A percentile compares a stretch with the other conserved stretches of the same genome.
Evolutionary conservation across 2,797 vertebrate genomes (phyloP).

Genomic region (Hippoglossus hippoglossus): DNA sequence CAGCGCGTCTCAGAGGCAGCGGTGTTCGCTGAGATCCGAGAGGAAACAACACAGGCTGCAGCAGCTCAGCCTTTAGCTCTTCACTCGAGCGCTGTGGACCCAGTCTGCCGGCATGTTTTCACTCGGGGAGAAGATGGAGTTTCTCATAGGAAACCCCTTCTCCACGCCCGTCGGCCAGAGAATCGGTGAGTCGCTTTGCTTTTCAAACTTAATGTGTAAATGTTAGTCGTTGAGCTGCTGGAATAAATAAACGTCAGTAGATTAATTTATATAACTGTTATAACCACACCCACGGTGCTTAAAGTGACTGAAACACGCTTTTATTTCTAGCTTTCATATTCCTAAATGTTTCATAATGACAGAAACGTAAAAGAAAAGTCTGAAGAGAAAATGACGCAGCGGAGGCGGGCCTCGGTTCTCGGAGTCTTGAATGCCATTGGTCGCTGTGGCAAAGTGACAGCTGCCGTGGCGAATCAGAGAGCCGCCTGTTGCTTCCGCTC

Average conservation of each 20-base stretch:
- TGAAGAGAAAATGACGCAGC: slow-evolving; percentile 22
- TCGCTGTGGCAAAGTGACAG: slow-evolving; percentile 21
- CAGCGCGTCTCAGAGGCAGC: slow-evolving; percentile 34
- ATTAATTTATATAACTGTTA: neutral
- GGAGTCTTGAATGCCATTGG: slow-evolving; percentile 50
- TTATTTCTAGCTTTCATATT: fast-evolving
- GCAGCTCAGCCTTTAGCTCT: neutral
- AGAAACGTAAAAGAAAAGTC: slow-evolving; percentile 23
- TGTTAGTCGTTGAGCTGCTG: neutral
- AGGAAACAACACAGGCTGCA: slow-evolving; percentile 23
- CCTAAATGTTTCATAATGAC: neutral
- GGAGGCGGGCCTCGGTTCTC: slow-evolving; percentile 15
- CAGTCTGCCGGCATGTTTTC: slow-evolving; percentile 64
- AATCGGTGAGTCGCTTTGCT: slow-evolving; percentile 78
- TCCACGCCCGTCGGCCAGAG: slow-evolving; percentile 85
- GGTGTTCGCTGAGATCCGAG: slow-evolving; percentile 18
- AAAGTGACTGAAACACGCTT: neutral
- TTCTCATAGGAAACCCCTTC: slow-evolving; percentile 81
- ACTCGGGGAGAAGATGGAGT: slow-evolving; percentile 80
- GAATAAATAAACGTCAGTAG: neutral
- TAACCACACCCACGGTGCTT: fast-evolving
- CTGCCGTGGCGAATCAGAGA: slow-evolving; percentile 2
- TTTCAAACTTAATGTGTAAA: slow-evolving; percentile 5
- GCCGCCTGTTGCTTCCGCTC: neutral
- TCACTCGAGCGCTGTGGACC: no score